Base-by-base conservation (phyloP, 2,113 vertebrate genomes). In the Zootoca vivipara region DNA sequence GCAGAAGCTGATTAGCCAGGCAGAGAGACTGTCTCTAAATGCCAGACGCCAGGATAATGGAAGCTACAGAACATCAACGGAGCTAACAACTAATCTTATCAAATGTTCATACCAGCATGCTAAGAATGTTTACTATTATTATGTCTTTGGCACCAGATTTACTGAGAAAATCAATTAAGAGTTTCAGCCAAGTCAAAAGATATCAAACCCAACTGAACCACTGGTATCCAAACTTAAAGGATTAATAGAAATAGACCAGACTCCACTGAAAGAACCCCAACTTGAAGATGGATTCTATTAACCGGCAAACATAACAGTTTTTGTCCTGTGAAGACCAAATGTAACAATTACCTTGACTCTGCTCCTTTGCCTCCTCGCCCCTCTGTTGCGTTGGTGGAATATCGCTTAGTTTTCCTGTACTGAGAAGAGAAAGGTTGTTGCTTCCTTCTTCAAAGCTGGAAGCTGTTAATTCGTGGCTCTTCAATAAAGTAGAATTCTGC, bases 401-500 rank as follows among this genome's bases (percentile, higher is more conserved):
- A 20, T 0, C 72, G 18, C 16, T 92, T 16, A 72, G 73, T 20
- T 9, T 38, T 2, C 28, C 81, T 79, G 5, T 56, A 56, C 72
- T 87, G 38, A 75, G 40, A 81, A 9, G 28, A 42, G 80, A 78
- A 7, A 87, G 18, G 38, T 7, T 82, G 46, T 65, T 69, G 1
- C 73, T 92, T 26, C 73, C 87, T 12, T 20, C 5, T 1, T 81
- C 75, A 38, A 85, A 42, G 58, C 24, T 0, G 0, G 87, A 88
- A 86, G 13, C 6, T 46, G 62, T 80, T 73, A 38, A 67, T 78
- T 93, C 73, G 62, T 15, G 67, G 18, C 7, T 4, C 72, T 77
- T 35, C 28, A 93, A 85, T 85, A 91, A 83, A 24, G 82, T 30
- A 24, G 93, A 92, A 83, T 8, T 73, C 97, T 97, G 81, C 18